Evolutionary conservation across 1,140 invertebrate genomes (phyloP).

Genomic region (Hormaphis cornu): DNA sequence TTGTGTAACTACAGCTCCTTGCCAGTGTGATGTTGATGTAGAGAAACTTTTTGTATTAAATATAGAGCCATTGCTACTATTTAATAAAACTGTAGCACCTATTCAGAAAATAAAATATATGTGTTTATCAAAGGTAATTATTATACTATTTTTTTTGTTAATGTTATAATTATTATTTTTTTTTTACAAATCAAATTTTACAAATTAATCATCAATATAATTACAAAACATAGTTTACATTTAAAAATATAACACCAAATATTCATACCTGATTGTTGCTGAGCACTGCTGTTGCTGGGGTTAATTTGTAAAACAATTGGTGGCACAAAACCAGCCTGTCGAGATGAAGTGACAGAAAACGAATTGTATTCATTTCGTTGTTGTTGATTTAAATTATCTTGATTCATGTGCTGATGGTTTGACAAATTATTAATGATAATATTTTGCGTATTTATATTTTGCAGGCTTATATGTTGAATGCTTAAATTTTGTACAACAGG

Average conservation of each 20-base stretch:
- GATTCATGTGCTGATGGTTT: not conserved
- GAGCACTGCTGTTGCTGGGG: conserved; percentile 35
- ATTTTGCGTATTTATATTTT: not conserved
- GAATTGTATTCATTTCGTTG: conserved; percentile 13
- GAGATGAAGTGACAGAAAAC: not conserved
- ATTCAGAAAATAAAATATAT: conserved; percentile 17
- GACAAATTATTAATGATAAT: not conserved
- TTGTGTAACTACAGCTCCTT: not conserved
- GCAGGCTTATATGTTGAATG: not conserved
- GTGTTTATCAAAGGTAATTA: not conserved
- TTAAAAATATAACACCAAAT: too few species aligned
- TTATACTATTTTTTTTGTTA: too few species aligned
- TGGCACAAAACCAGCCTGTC: conserved; percentile 1
- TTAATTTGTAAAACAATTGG: conserved; percentile 10
- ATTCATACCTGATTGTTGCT: conserved; percentile 35
- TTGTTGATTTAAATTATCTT: not conserved
- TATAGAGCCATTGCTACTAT: conserved; percentile 35
- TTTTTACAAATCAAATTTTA: not conserved
- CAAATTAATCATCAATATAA: not conserved
- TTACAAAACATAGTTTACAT: not conserved
- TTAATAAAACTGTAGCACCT: conserved; percentile 36
- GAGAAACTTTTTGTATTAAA: conserved; percentile 41
- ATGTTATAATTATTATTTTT: too few species aligned
- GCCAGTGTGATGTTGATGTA: conserved; percentile 35
- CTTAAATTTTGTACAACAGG: not conserved